Evolutionary conservation across 2,888 invertebrate genomes (phyloP), one percentile per base, ranked within the genome.

Genomic region (Caenorhabditis sp.): DNA sequence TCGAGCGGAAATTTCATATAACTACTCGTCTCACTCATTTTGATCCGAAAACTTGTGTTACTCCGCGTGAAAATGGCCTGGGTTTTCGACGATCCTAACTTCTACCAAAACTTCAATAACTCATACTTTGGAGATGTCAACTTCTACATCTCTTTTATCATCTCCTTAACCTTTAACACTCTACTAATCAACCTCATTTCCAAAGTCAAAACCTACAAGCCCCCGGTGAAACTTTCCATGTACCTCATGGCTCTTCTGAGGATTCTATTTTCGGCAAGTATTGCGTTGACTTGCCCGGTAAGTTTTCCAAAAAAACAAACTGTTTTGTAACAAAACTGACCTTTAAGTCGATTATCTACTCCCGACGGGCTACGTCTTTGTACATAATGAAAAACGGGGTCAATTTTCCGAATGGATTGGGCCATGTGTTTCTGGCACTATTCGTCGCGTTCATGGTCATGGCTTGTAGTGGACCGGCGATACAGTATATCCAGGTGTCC

Each of bases 301-400:
- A 80, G 66, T 5, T 31, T n/a, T n/a, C 8, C 22, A 49, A 16
- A 14, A 19, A 2, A 10, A 22, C 35, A n/a, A n/a, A n/a, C n/a
- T n/a, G n/a, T 5, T 7, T 6, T 44, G 10, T 0, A 41, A 41
- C 3, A 2, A 12, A 3, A 38, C 22, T 12, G 6, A 38, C 12
- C 38, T 63, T 76, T 59, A 63, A 81, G 81, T 41, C 68, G 7
- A 61, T 81, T 3, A 35, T 69, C 14, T 81, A 81, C 26, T 63
- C 70, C 28, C 70, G 26, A 56, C 41, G 35, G n/a, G 51, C 47
- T 4, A 75, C 19, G 10, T 47, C 54, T 7, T n/a, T 82, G 12
- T 82, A 82, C 31, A 76, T 82, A 31, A 49, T 82, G 5, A 82
- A 82, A 24, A 72, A 72, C 24, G 75, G 75, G 24, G 10, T 70